These are phyloP conservation scores for Cryptocheilus praepositus DNA, from an alignment of 2,888 invertebrate species.

Conservation along the genomic window DNA sequence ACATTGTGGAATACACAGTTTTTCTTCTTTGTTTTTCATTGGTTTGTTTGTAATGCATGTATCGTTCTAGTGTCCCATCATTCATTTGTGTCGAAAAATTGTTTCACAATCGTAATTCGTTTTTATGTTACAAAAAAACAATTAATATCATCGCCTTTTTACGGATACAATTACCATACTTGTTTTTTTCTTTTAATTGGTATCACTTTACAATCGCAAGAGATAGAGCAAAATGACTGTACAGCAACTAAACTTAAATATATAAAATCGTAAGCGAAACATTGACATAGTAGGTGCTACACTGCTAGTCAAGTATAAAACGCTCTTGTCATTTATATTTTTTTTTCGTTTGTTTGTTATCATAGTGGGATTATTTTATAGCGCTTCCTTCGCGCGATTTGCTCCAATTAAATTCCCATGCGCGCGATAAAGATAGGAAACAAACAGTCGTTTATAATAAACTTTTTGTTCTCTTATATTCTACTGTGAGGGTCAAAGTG, in stretches of 20 bases:
- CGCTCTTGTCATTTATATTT: slow-evolving; percentile 47
- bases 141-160: slow-evolving; percentile 32
- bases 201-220: slow-evolving; percentile 37
- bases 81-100: slow-evolving; percentile 14
- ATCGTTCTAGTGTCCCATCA: no score
- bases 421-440: slow-evolving; percentile 45
- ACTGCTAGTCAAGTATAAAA: slow-evolving; percentile 55
- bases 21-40: slow-evolving; percentile 16
- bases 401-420: slow-evolving; percentile 22
- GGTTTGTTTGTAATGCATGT: slow-evolving; percentile 20
- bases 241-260: slow-evolving; percentile 49
- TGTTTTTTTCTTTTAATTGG: slow-evolving; percentile 21
- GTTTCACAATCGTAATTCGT: slow-evolving; percentile 33
- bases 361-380: slow-evolving; percentile 21
- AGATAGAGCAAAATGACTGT: slow-evolving; percentile 36
- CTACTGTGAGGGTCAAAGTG: neutral
- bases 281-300: slow-evolving; percentile 43
- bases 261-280: slow-evolving; percentile 40
- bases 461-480: slow-evolving; percentile 8
- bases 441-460: slow-evolving; percentile 1
- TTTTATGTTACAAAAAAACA: slow-evolving; percentile 38
- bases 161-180: slow-evolving; percentile 42
- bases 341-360: slow-evolving; percentile 5
- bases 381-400: slow-evolving; percentile 20
- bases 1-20: slow-evolving; percentile 30